phyloP scores from a whole-genome alignment of 2,888 invertebrate species.

The Lithosia quadra region DNA sequence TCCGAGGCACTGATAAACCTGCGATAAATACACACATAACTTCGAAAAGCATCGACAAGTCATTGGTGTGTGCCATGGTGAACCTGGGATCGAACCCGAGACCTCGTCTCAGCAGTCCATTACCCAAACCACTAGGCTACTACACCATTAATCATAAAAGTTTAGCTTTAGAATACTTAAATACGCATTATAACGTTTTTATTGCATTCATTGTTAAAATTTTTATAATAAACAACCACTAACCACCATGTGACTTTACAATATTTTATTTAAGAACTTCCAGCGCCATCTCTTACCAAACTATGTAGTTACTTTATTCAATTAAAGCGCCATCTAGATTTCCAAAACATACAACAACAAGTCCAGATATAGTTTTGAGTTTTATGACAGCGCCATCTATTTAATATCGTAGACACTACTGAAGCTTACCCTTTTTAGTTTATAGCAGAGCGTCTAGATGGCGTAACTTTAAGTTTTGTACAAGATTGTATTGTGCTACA shows the following conservation, averaged over 20 bases:
- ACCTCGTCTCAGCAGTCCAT: too few relatives aligned
- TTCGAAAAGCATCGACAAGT: too few relatives aligned
- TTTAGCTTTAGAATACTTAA: not conserved
- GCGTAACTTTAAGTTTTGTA: not conserved
- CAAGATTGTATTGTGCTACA: not conserved
- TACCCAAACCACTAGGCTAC: too few relatives aligned
- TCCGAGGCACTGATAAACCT: too few relatives aligned
- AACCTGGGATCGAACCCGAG: too few relatives aligned
- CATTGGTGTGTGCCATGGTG: too few relatives aligned
- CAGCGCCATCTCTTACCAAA: slow-evolving; percentile 32
- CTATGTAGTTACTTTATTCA: not conserved
- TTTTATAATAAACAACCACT: not conserved
- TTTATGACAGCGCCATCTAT: slow-evolving; percentile 10
- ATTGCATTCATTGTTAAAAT: slow-evolving; percentile 1
- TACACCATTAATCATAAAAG: slow-evolving; percentile 25
- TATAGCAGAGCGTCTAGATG: not conserved
- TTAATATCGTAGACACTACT: not conserved
- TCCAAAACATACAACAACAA: not conserved
- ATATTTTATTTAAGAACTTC: not conserved
- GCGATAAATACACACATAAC: too few relatives aligned
- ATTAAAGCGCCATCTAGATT: slow-evolving; percentile 4
- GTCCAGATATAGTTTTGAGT: not conserved
- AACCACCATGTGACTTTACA: not conserved
- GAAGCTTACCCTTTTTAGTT: not conserved
- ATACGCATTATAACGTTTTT: not conserved